Evolutionary conservation across 2,797 vertebrate genomes (phyloP), one percentile per base, ranked within the genome.

Genomic region (Oreochromis grahami): DNA sequence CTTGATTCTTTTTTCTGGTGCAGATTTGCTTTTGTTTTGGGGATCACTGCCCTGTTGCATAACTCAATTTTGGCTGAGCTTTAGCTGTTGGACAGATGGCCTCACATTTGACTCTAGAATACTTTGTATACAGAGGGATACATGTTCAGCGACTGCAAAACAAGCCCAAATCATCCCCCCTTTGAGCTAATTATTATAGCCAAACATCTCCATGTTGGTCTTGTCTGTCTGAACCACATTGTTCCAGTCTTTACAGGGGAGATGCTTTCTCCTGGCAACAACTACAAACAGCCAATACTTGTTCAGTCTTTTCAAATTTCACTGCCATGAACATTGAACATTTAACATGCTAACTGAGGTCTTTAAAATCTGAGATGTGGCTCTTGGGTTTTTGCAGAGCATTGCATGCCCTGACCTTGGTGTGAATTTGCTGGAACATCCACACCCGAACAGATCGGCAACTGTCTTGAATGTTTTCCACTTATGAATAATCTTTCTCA

Each of bases 381-480:
- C 68, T 72, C 43, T 32, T 19, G 43, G 65, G 15, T 48, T 50
- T 48, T 26, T 72, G 24, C 15, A 72, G 43, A 48, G 43, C 14
- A 29, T 26, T 45, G 21, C 6, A 11, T 29, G 41, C 3, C 24
- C 21, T 70, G 2, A 3, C 3, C 21, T 11, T 29, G 41, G 65
- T 26, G 38, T 17, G 38, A 70, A 70, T 70, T 70, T 17, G 13
- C 65, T 45, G 41, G 3, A 70, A 60, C 29, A 70, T 2, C 41
- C 14, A 26, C 41, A 0, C 65, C 65, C 5, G 1, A 29, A 3
- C 41, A 29, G 0, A 72, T 26, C 3, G 6, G 41, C 4, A 50
- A 19, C 4, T 72, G 43, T 72, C 4, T 72, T 72, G 68, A 72
- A 3, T 72, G 43, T 50, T 72, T 72, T 32, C 65, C 24, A 32